phyloP scores from a whole-genome alignment of 2,888 invertebrate species.

The Odontocolon sp. region DNA sequence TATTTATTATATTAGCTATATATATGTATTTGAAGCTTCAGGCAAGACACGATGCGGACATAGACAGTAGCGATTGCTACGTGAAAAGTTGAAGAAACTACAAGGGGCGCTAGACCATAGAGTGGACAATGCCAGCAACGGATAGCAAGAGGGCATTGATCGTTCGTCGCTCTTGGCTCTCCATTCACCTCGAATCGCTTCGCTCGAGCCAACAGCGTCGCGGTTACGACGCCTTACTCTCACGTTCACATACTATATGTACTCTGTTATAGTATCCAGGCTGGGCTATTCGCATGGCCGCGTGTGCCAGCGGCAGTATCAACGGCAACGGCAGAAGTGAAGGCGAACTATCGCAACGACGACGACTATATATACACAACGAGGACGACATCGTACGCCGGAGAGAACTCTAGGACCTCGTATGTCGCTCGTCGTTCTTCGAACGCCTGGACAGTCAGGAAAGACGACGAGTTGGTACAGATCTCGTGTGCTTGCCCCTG shows the following conservation, averaged over 20 bases:
- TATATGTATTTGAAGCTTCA: slow-evolving; percentile 1
- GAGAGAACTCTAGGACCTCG: slow-evolving; percentile 35
- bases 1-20: too few species aligned
- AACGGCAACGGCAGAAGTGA: slow-evolving; percentile 10
- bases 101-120: slow-evolving; percentile 15
- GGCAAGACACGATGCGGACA: not conserved
- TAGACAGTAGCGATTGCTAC: slow-evolving; percentile 44
- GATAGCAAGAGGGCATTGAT: slow-evolving; percentile 73
- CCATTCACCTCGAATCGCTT: slow-evolving; percentile 56
- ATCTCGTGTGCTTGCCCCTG: slow-evolving; percentile 29
- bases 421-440: slow-evolving; percentile 26
- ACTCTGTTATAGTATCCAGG: slow-evolving; percentile 19
- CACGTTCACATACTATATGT: slow-evolving; percentile 39
- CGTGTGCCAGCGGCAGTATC: slow-evolving; percentile 35
- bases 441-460: slow-evolving; percentile 11
- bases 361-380: slow-evolving; percentile 16
- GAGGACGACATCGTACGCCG: slow-evolving; percentile 32
- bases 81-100: slow-evolving; percentile 38
- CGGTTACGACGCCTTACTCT: slow-evolving; percentile 49
- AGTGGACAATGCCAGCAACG: slow-evolving; percentile 54
- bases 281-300: slow-evolving; percentile 49
- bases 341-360: not conserved
- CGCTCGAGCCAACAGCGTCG: slow-evolving; percentile 40
- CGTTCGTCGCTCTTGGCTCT: slow-evolving; percentile 62
- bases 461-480: slow-evolving; percentile 38